These are phyloP conservation scores for Otus scops DNA, from an alignment of 2,797 vertebrate genomes.

Conservation along the genomic window DNA sequence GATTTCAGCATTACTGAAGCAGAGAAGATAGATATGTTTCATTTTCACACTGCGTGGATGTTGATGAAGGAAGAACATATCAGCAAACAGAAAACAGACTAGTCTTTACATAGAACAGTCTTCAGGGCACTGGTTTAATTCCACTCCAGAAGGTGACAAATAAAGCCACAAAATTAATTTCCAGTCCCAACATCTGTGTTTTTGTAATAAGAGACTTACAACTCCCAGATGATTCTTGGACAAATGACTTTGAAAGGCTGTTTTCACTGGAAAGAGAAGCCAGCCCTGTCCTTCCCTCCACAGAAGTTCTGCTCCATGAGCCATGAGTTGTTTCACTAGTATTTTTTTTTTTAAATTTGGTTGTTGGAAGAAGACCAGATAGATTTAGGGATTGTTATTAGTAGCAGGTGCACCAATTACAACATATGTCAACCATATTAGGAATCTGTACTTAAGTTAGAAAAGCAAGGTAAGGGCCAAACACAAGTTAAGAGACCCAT, in stretches of 20 bases:
- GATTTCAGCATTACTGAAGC: background rate
- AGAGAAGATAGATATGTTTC: background rate
- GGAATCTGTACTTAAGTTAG: background rate
- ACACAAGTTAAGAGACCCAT: background rate
- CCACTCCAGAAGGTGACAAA: constrained; percentile 21
- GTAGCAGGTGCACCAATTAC: background rate
- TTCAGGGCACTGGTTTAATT: background rate
- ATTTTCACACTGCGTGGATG: background rate
- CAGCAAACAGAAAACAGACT: background rate
- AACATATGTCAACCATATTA: background rate
- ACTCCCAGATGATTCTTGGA: constrained; percentile 19
- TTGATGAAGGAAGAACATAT: background rate
- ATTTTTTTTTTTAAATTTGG: background rate
- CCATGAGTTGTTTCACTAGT: background rate
- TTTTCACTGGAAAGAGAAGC: constrained; percentile 15
- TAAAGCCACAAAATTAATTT: constrained; percentile 36
- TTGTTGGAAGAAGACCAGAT: background rate
- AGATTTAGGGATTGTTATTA: background rate
- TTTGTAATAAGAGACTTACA: constrained; percentile 5
- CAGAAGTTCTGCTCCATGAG: constrained; percentile 1
- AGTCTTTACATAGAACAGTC: background rate
- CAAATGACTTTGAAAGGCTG: constrained; percentile 33
- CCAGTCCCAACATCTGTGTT: background rate
- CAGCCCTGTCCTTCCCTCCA: background rate
- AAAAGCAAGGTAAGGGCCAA: background rate